Evolutionary conservation across 2,113 vertebrate genomes (phyloP), one percentile per base, ranked within the genome.

Genomic region (Pteropus alecto): DNA sequence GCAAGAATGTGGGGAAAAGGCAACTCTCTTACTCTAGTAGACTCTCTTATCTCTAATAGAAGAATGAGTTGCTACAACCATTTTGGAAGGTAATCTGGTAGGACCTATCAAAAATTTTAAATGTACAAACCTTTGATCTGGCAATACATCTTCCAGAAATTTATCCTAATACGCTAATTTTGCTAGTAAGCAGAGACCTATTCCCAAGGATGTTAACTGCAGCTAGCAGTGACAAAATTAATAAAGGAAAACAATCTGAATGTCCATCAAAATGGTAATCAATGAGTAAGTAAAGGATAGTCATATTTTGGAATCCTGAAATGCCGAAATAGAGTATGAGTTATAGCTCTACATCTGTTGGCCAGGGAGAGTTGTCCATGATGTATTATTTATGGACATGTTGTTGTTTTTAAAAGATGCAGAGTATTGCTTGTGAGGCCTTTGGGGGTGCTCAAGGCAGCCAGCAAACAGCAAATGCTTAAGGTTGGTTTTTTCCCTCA

Each of bases 381-480:
- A 78, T 84, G 33, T 30, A 51, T n/a, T 68, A 6, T 38, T 94
- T 51, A 51, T 51, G 48, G 48, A 51, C 48, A 51, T 51, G 21
- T 73, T 41, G n/a, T 46, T 63, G 3, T 30, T 65, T 54, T 83
- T 30, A 19, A 78, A 51, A 74, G 14, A 79, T 24, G 16, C 14
- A 51, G 13, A 85, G n/a, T 48, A 93, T 54, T 46, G 8, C 65
- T 90, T 71, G 13, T 41, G 60, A 87, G 56, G 38, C 54, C 35
- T 51, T 94, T 88, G 0, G 5, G 63, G 41, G 38, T 85, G 30
- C 60, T 46, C 30, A 46, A 88, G 71, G 60, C 84, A 90, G 84
- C 33, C 87, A 81, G 38, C 63, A 93, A 97, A 92, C 41, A 88
- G 51, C 68, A 93, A 94, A 94, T 86, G 61, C 28, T 54, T 77